Percentiles rank a stretch among this genome's conserved stretches.
Conservation (phyloP, 2,113 vertebrate species). For the Semicossyphus pulcher region DNA sequence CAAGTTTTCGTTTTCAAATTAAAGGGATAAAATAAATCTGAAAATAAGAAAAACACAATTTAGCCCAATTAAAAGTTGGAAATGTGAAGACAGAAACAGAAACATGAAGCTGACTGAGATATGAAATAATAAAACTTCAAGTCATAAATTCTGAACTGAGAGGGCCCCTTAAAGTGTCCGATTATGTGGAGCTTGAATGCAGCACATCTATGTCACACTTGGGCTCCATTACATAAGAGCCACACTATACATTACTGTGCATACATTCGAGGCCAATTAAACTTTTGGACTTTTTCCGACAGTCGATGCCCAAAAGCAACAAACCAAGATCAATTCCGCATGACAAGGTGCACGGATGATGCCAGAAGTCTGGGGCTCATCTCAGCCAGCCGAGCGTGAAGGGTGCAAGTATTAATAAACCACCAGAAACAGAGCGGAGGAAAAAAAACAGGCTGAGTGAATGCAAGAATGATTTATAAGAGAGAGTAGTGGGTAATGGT, state of each 20-base stretch:
- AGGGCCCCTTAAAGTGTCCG: not conserved
- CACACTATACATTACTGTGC: constrained; percentile 4
- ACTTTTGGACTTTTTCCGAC: constrained; percentile 39
- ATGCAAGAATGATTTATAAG: constrained; percentile 71
- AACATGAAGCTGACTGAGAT: no score
- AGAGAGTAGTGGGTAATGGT: constrained; percentile 67
- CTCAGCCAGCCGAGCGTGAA: constrained; percentile 69
- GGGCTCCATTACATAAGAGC: not conserved
- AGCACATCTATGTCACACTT: not conserved
- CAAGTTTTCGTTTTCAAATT: no score
- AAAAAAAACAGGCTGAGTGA: constrained; percentile 25
- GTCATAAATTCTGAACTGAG: not conserved
- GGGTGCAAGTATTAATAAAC: constrained; percentile 76
- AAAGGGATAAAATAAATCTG: no score
- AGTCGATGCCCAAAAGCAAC: constrained; percentile 62
- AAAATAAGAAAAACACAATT: no score
- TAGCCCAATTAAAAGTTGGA: no score
- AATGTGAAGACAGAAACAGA: no score
- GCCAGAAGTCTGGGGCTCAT: constrained; percentile 62
- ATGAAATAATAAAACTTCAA: not conserved
- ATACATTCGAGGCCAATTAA: constrained; percentile 19
- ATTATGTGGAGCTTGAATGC: not conserved
- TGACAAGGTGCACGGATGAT: constrained; percentile 66
- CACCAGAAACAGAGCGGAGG: constrained; percentile 54
- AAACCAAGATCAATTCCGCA: constrained; percentile 64